A percentile compares a stretch with the other conserved stretches of the same genome.
These are phyloP conservation scores for Timema cristinae DNA, from an alignment of 2,888 invertebrate species.

Conservation along the genomic window DNA sequence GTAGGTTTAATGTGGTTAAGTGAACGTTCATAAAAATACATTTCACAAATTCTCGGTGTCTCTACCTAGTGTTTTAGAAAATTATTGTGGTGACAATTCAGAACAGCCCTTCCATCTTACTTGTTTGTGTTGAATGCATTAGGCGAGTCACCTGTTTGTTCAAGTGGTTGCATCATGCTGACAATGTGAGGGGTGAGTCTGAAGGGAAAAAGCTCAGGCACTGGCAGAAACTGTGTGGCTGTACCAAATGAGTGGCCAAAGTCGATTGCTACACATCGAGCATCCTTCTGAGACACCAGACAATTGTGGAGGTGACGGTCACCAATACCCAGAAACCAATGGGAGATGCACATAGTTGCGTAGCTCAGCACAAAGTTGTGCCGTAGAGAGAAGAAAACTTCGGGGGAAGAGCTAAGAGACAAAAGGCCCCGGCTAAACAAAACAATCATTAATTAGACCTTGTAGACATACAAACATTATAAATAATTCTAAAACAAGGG, in stretches of 20 bases:
- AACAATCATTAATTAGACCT: not conserved
- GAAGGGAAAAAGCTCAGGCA: constrained; percentile 72
- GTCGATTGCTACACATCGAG: constrained; percentile 61
- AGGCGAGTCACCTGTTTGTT: constrained; percentile 39
- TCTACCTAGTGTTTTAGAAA: no score
- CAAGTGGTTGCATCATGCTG: constrained; percentile 58
- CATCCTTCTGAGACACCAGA: constrained; percentile 55
- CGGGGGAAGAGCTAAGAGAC: constrained; percentile 53
- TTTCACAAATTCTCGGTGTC: no score
- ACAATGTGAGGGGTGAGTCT: constrained; percentile 66
- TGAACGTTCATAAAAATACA: no score
- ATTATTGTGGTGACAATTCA: no score
- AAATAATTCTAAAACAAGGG: not conserved
- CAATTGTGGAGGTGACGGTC: constrained; percentile 70
- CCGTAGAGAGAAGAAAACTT: constrained; percentile 58
- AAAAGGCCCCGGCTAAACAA: constrained; percentile 49
- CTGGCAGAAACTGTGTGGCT: constrained; percentile 54
- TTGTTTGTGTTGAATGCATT: no score
- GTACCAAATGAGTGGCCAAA: constrained; percentile 71
- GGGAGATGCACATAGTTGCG: constrained; percentile 59
- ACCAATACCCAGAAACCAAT: constrained; percentile 71
- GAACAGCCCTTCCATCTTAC: no score
- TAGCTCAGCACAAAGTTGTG: constrained; percentile 58
- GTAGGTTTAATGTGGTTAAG: no score
- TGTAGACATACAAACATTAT: constrained; percentile 24